Evolutionary conservation across 2,888 invertebrate genomes (phyloP).

Genomic region (Gari tellinella): DNA sequence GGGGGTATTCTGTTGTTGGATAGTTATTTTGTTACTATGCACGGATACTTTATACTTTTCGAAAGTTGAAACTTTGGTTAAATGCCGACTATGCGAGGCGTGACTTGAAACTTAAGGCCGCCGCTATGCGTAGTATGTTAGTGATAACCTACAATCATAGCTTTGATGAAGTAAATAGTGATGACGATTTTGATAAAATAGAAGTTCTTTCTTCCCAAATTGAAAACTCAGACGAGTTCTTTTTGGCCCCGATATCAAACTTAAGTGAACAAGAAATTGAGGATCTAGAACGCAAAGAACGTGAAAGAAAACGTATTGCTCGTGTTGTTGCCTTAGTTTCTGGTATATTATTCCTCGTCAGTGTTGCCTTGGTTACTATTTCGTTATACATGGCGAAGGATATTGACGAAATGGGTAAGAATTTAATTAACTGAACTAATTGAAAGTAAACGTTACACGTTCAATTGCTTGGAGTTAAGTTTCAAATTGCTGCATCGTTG

Average conservation of each 20-base stretch:
- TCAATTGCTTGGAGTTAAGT: no score
- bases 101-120: no score
- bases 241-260: constrained; percentile 46
- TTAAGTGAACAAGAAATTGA: constrained; percentile 44
- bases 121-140: constrained; percentile 45
- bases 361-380: constrained; percentile 94
- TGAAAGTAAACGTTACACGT: no score
- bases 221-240: constrained; percentile 57
- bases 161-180: constrained; percentile 50
- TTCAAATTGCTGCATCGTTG: no score
- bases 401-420: constrained; percentile 96
- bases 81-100: no score
- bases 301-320: constrained; percentile 70
- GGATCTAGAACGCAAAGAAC: constrained; percentile 43
- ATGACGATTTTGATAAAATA: constrained; percentile 56
- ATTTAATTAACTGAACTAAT: not conserved
- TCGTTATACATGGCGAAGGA: constrained; percentile 97
- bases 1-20: no score
- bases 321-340: constrained; percentile 96
- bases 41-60: no score
- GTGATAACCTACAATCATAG: constrained; percentile 57
- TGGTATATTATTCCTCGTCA: constrained; percentile 93
- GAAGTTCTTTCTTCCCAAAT: constrained; percentile 58
- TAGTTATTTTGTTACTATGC: no score
- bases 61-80: no score